A percentile compares a stretch with the other conserved stretches of the same genome.
Evolutionary conservation across 2,888 invertebrate species (phyloP).

Genomic region (Mythimna vitellina): DNA sequence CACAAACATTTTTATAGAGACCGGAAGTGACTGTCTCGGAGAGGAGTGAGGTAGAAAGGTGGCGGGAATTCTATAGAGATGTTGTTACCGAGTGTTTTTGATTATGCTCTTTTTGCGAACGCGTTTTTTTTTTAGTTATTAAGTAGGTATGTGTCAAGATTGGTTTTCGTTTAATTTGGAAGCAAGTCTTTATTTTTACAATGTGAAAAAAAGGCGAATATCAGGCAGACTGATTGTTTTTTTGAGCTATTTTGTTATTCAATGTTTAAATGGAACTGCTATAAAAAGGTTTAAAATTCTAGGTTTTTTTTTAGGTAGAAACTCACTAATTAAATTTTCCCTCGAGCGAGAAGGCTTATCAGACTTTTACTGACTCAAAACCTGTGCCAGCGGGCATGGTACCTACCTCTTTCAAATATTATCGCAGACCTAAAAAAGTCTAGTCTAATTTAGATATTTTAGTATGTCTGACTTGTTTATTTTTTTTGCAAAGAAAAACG

Average conservation of each 20-base stretch:
- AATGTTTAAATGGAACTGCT: background rate
- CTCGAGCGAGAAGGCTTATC: no score
- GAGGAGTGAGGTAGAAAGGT: slow-evolving; percentile 82
- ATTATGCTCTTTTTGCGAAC: slow-evolving; percentile 13
- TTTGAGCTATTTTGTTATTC: background rate
- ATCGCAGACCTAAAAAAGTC: background rate
- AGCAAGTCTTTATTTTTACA: background rate
- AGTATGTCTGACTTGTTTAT: background rate
- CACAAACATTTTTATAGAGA: slow-evolving; percentile 86
- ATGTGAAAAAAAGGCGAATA: background rate
- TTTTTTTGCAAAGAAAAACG: background rate
- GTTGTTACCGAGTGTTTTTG: slow-evolving; percentile 63
- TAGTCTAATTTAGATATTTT: background rate
- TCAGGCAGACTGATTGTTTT: no score
- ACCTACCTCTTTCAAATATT: no score
- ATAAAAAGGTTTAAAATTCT: background rate
- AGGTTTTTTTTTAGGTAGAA: background rate
- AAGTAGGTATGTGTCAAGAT: slow-evolving; percentile 12
- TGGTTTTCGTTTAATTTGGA: slow-evolving; percentile 6
- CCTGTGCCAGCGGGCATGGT: no score
- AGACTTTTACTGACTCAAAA: no score
- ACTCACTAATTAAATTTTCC: no score
- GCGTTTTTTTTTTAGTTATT: slow-evolving; percentile 21
- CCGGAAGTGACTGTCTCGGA: slow-evolving; percentile 85
- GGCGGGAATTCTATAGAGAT: slow-evolving; percentile 72